These are phyloP conservation scores for Trogon melanurus DNA, from an alignment of 2,113 vertebrate genomes.

Conservation along the genomic window DNA sequence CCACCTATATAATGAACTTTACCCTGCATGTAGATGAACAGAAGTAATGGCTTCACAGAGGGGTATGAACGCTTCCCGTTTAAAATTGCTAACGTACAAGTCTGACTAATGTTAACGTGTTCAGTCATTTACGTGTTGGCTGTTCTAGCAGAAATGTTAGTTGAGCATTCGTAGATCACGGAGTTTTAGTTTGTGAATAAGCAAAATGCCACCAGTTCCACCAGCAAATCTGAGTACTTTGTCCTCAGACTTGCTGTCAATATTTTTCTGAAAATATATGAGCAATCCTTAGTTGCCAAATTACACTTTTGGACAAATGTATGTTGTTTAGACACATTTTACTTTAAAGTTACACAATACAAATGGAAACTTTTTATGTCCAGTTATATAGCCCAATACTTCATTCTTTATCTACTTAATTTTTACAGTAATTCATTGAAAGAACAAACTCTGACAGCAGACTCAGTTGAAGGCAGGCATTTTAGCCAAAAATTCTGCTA, in stretches of 20 bases:
- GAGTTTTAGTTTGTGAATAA: slow-evolving; percentile 9
- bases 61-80: slow-evolving; percentile 50
- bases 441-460: not conserved
- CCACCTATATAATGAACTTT: slow-evolving; percentile 55
- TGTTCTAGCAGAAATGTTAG: slow-evolving; percentile 42
- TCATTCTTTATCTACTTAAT: slow-evolving; percentile 1
- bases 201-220: not conserved
- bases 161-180: not conserved
- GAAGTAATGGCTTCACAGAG: slow-evolving; percentile 65
- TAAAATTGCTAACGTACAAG: slow-evolving; percentile 24
- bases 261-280: slow-evolving; percentile 17
- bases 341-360: not conserved
- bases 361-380: not conserved
- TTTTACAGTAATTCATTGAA: slow-evolving; percentile 7
- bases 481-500: slow-evolving; percentile 45
- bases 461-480: slow-evolving; percentile 35
- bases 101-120: slow-evolving; percentile 44
- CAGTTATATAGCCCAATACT: not conserved
- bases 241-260: slow-evolving; percentile 41
- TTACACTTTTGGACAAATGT: not conserved
- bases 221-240: slow-evolving; percentile 15
- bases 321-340: slow-evolving; percentile 5
- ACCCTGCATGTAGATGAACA: slow-evolving; percentile 66
- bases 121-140: slow-evolving; percentile 27
- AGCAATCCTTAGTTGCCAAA: slow-evolving; percentile 16